Conservation (phyloP, 2,888 invertebrate genomes). For the Mantis religiosa region DNA sequence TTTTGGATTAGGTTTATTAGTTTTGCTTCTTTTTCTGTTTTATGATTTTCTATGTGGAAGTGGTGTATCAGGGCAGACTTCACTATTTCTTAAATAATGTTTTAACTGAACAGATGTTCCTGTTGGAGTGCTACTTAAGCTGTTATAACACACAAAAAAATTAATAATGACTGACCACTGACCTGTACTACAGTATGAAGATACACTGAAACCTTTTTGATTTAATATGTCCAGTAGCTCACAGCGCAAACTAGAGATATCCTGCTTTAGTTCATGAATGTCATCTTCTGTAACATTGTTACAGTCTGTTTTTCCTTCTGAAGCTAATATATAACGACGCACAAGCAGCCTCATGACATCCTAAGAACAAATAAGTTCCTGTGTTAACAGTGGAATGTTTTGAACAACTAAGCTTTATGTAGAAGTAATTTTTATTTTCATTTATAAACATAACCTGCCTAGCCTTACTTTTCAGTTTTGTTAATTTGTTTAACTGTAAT, state of each 20-base stretch:
- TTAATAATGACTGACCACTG: neutral
- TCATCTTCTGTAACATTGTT: neutral
- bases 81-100: too few species aligned
- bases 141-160: neutral
- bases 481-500: neutral
- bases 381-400: neutral
- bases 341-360: neutral
- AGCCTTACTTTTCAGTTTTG: neutral
- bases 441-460: neutral
- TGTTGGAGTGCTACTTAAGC: neutral
- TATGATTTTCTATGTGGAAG: too few species aligned
- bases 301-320: neutral
- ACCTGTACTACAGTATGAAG: conserved; percentile 4
- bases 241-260: neutral
- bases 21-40: too few species aligned
- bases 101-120: too few species aligned
- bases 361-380: neutral
- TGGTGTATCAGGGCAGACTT: too few species aligned
- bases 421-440: neutral
- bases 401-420: neutral
- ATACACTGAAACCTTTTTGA: neutral
- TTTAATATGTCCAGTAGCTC: neutral
- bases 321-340: neutral
- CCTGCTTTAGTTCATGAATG: conserved; percentile 5
- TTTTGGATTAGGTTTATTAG: too few species aligned